Evolutionary conservation across 1,140 invertebrate genomes (phyloP).

Genomic region (Pogonus chalceus): DNA sequence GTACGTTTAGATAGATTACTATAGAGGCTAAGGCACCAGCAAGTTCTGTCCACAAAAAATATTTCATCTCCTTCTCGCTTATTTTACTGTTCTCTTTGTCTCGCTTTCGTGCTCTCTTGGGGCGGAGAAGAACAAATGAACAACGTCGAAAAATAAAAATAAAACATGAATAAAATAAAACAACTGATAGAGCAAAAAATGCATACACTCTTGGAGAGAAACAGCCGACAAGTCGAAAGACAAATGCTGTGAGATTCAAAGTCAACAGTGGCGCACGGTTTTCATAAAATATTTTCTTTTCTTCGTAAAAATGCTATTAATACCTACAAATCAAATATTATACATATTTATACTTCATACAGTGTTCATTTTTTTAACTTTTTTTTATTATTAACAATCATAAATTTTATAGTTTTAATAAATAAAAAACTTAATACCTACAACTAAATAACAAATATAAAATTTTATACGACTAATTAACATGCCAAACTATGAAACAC

Average conservation of each 20-base stretch:
- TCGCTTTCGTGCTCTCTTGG: neutral
- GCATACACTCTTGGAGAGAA: neutral
- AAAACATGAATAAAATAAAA: neutral
- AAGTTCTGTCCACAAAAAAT: neutral
- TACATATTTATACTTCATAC: no score
- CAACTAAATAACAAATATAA: no score
- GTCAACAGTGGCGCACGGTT: neutral
- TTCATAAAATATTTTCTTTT: no score
- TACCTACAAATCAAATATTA: no score
- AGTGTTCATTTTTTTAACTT: no score
- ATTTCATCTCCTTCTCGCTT: neutral
- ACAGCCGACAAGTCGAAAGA: conserved; percentile 2
- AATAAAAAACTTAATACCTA: no score
- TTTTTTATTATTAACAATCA: no score
- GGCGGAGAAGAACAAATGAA: conserved; percentile 5
- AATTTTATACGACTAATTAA: no score
- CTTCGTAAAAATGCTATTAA: no score
- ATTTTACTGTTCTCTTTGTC: neutral
- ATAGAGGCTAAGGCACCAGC: neutral
- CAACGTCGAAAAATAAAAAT: neutral
- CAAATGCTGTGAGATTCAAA: neutral
- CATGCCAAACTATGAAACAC: no score
- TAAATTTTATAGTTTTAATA: no score
- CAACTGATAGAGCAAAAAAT: neutral
- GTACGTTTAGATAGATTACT: neutral